Conservation (phyloP, 2,113 vertebrate genomes). For the Anoplopoma fimbria region DNA sequence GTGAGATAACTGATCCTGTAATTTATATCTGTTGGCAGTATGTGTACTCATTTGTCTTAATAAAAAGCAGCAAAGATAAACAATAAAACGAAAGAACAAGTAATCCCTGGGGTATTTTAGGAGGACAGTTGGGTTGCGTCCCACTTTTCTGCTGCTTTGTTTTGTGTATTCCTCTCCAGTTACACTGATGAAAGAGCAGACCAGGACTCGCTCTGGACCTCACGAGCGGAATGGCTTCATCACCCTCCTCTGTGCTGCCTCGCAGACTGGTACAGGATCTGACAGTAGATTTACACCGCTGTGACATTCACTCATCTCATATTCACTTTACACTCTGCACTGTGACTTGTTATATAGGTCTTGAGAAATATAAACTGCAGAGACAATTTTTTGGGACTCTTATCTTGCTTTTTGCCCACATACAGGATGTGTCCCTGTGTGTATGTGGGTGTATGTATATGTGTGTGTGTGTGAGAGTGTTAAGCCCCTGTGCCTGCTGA, state of each 20-base stretch:
- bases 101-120: conserved; percentile 13
- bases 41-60: conserved; percentile 4
- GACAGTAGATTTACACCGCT: conserved; percentile 34
- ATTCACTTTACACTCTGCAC: conserved; percentile 30
- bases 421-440: conserved; percentile 16
- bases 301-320: conserved; percentile 39
- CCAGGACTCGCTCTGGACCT: conserved; percentile 33
- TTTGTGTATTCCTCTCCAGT: conserved; percentile 75
- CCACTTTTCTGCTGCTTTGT: conserved; percentile 79
- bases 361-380: conserved; percentile 38
- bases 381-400: conserved; percentile 24
- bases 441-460: conserved; percentile 25
- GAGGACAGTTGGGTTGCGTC: conserved; percentile 55
- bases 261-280: conserved; percentile 45
- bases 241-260: conserved; percentile 31
- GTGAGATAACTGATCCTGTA: conserved; percentile 6
- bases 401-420: conserved; percentile 15
- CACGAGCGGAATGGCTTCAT: conserved; percentile 18
- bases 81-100: not conserved
- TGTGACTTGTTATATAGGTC: conserved; percentile 34
- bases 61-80: conserved; percentile 3
- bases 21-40: not conserved
- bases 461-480: conserved; percentile 29
- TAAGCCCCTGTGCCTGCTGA: conserved; percentile 39
- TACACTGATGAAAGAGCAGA: conserved; percentile 60